Evolutionary conservation across 2,888 invertebrate genomes (phyloP).

Genomic region (Carpatolechia fugitivella): DNA sequence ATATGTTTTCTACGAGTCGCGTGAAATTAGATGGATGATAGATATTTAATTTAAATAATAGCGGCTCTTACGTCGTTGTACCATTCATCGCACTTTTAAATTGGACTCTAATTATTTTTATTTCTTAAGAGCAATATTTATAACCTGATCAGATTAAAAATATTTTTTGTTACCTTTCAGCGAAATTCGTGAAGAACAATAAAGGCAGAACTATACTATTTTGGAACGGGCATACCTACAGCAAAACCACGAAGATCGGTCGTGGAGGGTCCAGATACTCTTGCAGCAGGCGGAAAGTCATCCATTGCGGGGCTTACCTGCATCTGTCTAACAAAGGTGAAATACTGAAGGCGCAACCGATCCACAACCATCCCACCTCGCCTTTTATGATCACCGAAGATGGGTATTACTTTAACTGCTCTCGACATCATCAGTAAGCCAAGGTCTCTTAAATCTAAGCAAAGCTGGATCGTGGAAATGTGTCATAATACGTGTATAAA

Average conservation of each 20-base stretch:
- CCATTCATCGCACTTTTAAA: too few relatives aligned
- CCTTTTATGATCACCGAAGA: neutral
- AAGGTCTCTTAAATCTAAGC: too few relatives aligned
- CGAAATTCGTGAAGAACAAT: slow-evolving; percentile 28
- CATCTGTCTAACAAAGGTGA: slow-evolving; percentile 32
- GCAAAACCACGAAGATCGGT: slow-evolving; percentile 29
- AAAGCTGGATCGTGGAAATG: too few relatives aligned
- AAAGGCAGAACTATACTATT: slow-evolving; percentile 31
- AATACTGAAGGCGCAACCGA: slow-evolving; percentile 26
- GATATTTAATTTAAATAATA: too few relatives aligned
- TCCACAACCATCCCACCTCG: slow-evolving; percentile 28
- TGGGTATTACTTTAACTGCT: neutral
- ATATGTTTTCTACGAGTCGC: too few relatives aligned
- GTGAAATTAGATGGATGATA: too few relatives aligned
- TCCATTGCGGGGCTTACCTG: slow-evolving; percentile 29
- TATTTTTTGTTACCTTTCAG: slow-evolving; percentile 29
- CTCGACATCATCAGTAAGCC: neutral
- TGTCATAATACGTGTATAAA: too few relatives aligned
- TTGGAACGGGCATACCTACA: slow-evolving; percentile 36
- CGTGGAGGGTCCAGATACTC: slow-evolving; percentile 31
- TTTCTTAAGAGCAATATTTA: too few relatives aligned
- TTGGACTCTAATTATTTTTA: too few relatives aligned
- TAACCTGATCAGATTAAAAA: slow-evolving; percentile 12
- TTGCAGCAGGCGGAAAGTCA: slow-evolving; percentile 33
- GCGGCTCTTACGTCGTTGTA: too few relatives aligned